Base-by-base conservation (phyloP, 2,797 vertebrate species). In the Heterohyrax brucei region DNA sequence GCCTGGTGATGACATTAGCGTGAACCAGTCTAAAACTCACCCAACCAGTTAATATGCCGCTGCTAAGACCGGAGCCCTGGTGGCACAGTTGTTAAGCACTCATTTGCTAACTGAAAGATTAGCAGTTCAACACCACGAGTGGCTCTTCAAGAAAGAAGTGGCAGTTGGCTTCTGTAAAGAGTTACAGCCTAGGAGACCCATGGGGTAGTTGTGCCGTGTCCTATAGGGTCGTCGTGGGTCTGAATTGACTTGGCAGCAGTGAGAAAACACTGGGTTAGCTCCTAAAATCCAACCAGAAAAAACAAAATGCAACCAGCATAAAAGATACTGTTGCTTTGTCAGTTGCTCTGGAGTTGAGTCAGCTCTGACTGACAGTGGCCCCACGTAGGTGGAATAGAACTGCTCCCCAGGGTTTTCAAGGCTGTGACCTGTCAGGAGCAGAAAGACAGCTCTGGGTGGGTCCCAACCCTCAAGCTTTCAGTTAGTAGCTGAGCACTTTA, bases 201-300 rank as follows among this genome's bases (percentile, higher is more conserved):
- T 61, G 53, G 53, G 53, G 53, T 16, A 56, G 53, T 61, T 61
- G 59, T 22, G 22, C 19, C n/a, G 1, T n/a, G 66, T n/a, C 66
- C 28, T 26, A 14, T n/a, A 26, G 66, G 30, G 66, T n/a, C 12
- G 12, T 13, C 16, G n/a, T 14, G 30, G 5, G 66, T 68, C n/a
- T 28, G 66, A n/a, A 68, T 68, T 5, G 30, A n/a, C 66, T 30
- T n/a, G 30, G n/a, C 30, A 19, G 28, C 66, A 14, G 10, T n/a
- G 66, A 13, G 66, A n/a, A 77, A 68, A 89, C 48, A 56, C n/a
- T 80, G 44, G 33, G 16, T 46, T 7, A 10, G 76, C 59, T 90
- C n/a, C 68, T 70, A 84, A 85, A 93, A 89, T 80, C 53, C 53
- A 80, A 61, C 26, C 61, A 89, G 26, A 70, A 44, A 84, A 77